phyloP scores from a whole-genome alignment of 2,888 invertebrate species.

The Brenthis daphne region DNA sequence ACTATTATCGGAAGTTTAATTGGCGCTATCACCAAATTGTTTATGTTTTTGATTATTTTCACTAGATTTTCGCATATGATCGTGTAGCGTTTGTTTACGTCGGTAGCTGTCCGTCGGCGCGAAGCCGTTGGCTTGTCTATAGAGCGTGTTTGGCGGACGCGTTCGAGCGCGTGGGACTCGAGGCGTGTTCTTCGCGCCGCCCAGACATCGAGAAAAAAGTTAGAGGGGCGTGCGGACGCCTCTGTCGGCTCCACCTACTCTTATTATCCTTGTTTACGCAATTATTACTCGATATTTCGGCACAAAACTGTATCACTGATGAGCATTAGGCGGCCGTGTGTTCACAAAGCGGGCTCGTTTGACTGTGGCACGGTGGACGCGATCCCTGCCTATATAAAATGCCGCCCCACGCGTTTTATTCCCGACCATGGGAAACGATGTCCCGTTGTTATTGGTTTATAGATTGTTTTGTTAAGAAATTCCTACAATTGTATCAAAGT shows the following conservation, averaged over 20 bases:
- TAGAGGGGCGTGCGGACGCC: slow-evolving; percentile 72
- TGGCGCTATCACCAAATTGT: not conserved
- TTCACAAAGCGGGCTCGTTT: slow-evolving; percentile 72
- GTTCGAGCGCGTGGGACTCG: slow-evolving; percentile 71
- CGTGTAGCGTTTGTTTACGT: slow-evolving; percentile 58
- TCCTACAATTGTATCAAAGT: slow-evolving; percentile 19
- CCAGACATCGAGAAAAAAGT: slow-evolving; percentile 75
- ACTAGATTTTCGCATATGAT: slow-evolving; percentile 8
- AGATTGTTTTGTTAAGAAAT: slow-evolving; percentile 38
- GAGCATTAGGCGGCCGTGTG: slow-evolving; percentile 67
- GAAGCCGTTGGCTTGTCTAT: slow-evolving; percentile 68
- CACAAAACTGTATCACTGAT: slow-evolving; percentile 55
- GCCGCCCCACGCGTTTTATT: slow-evolving; percentile 73
- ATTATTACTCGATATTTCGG: slow-evolving; percentile 73
- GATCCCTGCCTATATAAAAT: slow-evolving; percentile 75
- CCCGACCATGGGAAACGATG: slow-evolving; percentile 66
- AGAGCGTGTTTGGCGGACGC: slow-evolving; percentile 64
- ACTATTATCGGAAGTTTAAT: not conserved
- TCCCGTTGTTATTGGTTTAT: slow-evolving; percentile 53
- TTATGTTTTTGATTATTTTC: slow-evolving; percentile 2
- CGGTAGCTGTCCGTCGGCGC: slow-evolving; percentile 55
- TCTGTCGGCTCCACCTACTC: slow-evolving; percentile 73
- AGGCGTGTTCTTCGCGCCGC: slow-evolving; percentile 76
- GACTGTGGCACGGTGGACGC: slow-evolving; percentile 72
- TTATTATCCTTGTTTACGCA: slow-evolving; percentile 79